These are phyloP conservation scores for Xiphophorus couchianus DNA, from an alignment of 2,113 vertebrate genomes.

Conservation along the genomic window DNA sequence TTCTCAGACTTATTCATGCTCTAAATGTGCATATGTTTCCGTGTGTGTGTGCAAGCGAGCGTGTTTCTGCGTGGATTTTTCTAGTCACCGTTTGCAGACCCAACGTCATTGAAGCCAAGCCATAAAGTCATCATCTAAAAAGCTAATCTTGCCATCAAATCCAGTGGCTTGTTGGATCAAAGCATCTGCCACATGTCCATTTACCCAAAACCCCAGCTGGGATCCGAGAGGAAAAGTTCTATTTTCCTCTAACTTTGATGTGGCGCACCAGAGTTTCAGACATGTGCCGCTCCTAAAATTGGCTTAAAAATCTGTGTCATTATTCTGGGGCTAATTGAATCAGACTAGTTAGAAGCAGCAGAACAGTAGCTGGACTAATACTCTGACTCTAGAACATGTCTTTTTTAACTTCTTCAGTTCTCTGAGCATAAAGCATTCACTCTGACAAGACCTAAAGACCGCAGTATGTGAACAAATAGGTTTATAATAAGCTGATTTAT, in stretches of 20 bases:
- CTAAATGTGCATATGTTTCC: not conserved
- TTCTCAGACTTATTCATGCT: conserved; percentile 3
- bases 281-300: conserved; percentile 56
- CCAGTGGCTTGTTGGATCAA: conserved; percentile 60
- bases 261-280: conserved; percentile 65
- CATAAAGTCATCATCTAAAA: conserved; percentile 61
- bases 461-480: conserved; percentile 2
- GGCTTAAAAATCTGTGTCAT: conserved; percentile 46
- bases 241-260: conserved; percentile 72
- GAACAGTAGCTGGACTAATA: conserved; percentile 13
- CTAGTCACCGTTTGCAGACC: conserved; percentile 30
- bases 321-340: conserved; percentile 34
- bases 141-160: conserved; percentile 50
- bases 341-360: conserved; percentile 18
- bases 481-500: conserved; percentile 35
- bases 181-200: conserved; percentile 60
- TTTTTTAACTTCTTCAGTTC: not conserved
- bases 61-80: conserved; percentile 28
- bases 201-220: conserved; percentile 35
- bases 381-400: accelerated
- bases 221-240: conserved; percentile 69
- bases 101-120: conserved; percentile 31
- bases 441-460: not conserved
- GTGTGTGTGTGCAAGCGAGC: not conserved
- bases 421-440: not conserved